Base-by-base conservation (phyloP, 2,888 invertebrate species). In the Platycheirus albimanus region DNA sequence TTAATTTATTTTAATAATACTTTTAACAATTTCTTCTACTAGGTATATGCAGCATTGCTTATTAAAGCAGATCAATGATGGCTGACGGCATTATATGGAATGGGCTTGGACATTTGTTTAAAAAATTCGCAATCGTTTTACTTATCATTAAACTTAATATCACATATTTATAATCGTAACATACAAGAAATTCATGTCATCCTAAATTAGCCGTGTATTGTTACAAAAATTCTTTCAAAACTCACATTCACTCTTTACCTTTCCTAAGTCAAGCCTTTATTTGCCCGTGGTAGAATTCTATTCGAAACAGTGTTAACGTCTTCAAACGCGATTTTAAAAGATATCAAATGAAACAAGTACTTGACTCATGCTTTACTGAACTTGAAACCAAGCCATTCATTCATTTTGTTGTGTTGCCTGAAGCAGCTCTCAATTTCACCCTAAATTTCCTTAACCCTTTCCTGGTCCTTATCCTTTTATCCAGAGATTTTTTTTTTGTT, bases 371-470 rank as follows among this genome's bases (percentile, higher is more conserved):
- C 58, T 72, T 33, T 15, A 54, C 15, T 71, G 47, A 83, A 78
- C 56, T 49, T 69, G 69, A 72, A 69, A 78, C 52, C 63, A 30
- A 51, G 20, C 19, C 30, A 17, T 30, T 33, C 30, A 20, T 47
- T 67, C 49, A 33, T 28, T 33, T 36, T 13, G 38, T 58, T 54
- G 7, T 54, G 47, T 43, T 36, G 61, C 81, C 81, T 54, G 19
- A 5, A 69, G 81, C 66, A 77, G 66, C 66, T 83, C 67, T 77
- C 81, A 77, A 63, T 77, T 83, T 78, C 78, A 83, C 72, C 78
- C 83, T 54, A 61, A 83, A 75, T 54, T 77, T 52, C 58, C 49
- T 63, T 64, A 66, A 45, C 49, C 33, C 56, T 51, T 38, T 56
- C 61, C 41, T 52, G 52, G 51, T 58, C n/a, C 51, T 66, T 58